phyloP scores from a whole-genome alignment of 1,140 invertebrate species.

The Zaprionus lachaisei region DNA sequence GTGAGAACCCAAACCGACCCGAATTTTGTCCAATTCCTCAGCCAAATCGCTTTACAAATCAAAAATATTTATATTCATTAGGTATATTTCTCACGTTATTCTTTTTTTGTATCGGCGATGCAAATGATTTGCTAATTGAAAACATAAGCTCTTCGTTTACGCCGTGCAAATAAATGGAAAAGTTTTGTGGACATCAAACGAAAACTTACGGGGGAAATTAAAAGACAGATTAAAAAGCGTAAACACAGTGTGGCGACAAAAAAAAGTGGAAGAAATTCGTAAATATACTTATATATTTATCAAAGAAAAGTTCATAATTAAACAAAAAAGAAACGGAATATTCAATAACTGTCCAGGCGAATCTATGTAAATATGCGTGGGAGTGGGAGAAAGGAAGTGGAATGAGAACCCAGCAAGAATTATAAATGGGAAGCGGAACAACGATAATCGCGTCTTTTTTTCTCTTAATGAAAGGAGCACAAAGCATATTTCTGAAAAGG shows the following conservation, averaged over 20 bases:
- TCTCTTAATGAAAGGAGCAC: conserved; percentile 8
- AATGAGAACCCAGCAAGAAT: conserved; percentile 22
- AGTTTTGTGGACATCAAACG: conserved; percentile 73
- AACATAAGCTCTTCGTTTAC: conserved; percentile 58
- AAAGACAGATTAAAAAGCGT: conserved; percentile 72
- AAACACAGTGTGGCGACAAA: conserved; percentile 38
- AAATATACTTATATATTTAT: conserved; percentile 58
- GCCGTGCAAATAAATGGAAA: conserved; percentile 62
- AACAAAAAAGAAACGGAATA: conserved; percentile 81
- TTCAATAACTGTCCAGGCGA: conserved; percentile 67
- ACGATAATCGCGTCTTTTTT: conserved; percentile 65
- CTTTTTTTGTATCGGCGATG: conserved; percentile 19
- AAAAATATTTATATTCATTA: background rate
- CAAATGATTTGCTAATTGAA: conserved; percentile 68
- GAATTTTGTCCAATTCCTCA: background rate
- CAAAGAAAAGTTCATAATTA: conserved; percentile 81
- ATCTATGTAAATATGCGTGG: conserved; percentile 1
- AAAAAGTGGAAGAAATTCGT: conserved; percentile 46
- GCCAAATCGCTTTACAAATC: conserved; percentile 1
- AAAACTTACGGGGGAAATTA: conserved; percentile 69
- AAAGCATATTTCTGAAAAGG: conserved; percentile 15
- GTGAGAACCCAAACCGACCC: background rate
- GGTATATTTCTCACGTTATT: conserved; percentile 11
- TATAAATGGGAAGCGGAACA: conserved; percentile 50
- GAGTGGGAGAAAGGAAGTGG: background rate